Evolutionary conservation across 1,140 invertebrate species (phyloP), one percentile per base, ranked within the genome.

Genomic region (Nasonia longicornis): DNA sequence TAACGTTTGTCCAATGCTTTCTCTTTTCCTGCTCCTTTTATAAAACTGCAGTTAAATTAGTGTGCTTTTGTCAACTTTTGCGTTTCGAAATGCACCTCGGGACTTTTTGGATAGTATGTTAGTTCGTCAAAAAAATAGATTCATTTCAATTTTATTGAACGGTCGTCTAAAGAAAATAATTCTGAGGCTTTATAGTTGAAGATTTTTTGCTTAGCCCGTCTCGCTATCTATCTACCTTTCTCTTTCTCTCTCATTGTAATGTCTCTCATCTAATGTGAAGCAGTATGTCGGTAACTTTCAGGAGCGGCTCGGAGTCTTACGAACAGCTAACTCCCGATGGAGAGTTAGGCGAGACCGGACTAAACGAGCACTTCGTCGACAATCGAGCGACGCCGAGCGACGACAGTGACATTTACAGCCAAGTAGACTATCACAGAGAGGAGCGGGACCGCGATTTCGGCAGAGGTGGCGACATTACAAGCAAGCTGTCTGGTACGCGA

Each of bases 251-350:
- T 79, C 11, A 73, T 42, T 79, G 70, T 81, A 29, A 69, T 83
- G 35, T 79, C 48, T 83, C 73, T 85, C 79, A 77, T 89, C 89
- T 91, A 91, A 91, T 85, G 87, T 87, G 86, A 89, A 91, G 87
- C 87, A 91, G 90, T 90, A 91, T 91, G 90, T 91, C 90, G 83
- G 89, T 91, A 87, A 91, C 90, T 91, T 92, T 90, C 83, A 93
- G 93, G 83, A 95, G 93, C 83, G 95, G 95, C 86, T 96, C 94
- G 79, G 96, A 97, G 87, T 96, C 96, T 83, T 97, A 96, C 87
- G 96, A 97, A 89, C 93, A 95, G 85, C 92, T 95, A 82, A 94
- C 94, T 6, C 92, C 91, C 16, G 93, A 93, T 83, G 93, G 92
- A 52, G 90, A 91, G 79, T 84, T 91, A 66, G 92, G 87, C 79